Conservation (phyloP, 2,888 invertebrate genomes). For the Rotaria magnacalcarata region DNA sequence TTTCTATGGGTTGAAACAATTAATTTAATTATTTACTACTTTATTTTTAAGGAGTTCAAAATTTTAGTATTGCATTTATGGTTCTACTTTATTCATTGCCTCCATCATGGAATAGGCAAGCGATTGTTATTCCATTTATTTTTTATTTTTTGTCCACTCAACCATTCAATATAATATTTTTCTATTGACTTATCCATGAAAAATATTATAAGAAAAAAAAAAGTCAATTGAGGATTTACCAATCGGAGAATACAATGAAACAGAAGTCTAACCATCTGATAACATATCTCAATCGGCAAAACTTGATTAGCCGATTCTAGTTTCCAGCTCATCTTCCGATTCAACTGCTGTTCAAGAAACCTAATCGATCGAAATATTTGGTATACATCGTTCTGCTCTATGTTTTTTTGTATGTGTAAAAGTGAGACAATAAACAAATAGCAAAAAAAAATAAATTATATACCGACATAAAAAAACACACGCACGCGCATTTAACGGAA, state of each 20-base stretch:
- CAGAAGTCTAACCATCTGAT: neutral
- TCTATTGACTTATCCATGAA: neutral
- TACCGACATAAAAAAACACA: neutral
- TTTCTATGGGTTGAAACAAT: too few species aligned
- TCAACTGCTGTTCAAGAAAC: neutral
- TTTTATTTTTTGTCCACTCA: neutral
- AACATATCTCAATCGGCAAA: neutral
- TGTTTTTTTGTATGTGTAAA: neutral
- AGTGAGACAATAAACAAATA: constrained; percentile 20
- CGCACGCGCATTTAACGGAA: neutral
- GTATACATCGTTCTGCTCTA: neutral
- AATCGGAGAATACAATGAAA: neutral
- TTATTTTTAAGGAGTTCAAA: constrained; percentile 31
- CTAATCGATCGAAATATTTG: neutral
- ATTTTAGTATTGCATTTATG: constrained; percentile 46
- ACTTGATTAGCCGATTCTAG: neutral
- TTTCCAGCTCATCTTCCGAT: neutral
- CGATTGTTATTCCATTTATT: neutral
- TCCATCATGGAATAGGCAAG: constrained; percentile 25
- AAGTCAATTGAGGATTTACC: neutral
- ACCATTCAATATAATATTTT: neutral
- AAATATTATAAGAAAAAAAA: neutral
- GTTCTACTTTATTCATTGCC: constrained; percentile 42
- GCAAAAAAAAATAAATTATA: constrained; percentile 14
- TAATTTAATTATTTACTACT: too few species aligned